A percentile compares a stretch with the other conserved stretches of the same genome.
These are phyloP conservation scores for Euwallacea similis DNA, from an alignment of 1,140 invertebrate species.

Conservation along the genomic window DNA sequence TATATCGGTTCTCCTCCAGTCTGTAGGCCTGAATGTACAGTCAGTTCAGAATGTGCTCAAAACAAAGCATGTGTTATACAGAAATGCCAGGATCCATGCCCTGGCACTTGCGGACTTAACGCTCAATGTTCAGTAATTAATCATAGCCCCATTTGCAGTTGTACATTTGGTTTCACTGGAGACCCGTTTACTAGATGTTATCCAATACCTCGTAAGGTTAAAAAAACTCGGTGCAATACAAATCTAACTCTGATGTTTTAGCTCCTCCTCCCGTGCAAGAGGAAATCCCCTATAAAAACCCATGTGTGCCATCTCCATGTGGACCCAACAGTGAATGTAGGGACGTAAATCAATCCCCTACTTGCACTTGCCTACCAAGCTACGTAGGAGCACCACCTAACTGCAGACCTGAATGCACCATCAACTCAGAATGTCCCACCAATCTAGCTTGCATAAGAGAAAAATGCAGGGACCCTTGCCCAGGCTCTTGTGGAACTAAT, in stretches of 20 bases:
- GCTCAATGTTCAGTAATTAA: constrained; percentile 69
- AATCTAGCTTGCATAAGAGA: constrained; percentile 68
- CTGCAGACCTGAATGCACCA: constrained; percentile 67
- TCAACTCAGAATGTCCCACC: constrained; percentile 69
- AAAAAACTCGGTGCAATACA: no score
- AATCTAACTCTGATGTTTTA: constrained; percentile 20
- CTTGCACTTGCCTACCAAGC: constrained; percentile 61
- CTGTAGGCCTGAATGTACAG: constrained; percentile 76
- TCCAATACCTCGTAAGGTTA: constrained; percentile 55
- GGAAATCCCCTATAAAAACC: constrained; percentile 52
- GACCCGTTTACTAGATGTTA: constrained; percentile 63
- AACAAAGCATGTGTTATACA: constrained; percentile 73
- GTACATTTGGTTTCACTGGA: constrained; percentile 59
- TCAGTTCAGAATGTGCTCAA: constrained; percentile 75
- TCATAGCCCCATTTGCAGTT: constrained; percentile 66
- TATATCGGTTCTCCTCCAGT: constrained; percentile 75
- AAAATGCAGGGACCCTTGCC: constrained; percentile 71
- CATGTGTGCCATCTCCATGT: constrained; percentile 66
- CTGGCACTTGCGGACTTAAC: constrained; percentile 63
- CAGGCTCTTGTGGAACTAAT: constrained; percentile 70
- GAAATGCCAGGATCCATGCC: constrained; percentile 77
- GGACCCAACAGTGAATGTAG: constrained; percentile 66
- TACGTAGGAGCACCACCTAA: constrained; percentile 50
- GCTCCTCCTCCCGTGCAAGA: constrained; percentile 43
- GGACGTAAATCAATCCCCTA: constrained; percentile 58